Conservation (phyloP, 2,113 vertebrate genomes). For the Proteles cristata region DNA sequence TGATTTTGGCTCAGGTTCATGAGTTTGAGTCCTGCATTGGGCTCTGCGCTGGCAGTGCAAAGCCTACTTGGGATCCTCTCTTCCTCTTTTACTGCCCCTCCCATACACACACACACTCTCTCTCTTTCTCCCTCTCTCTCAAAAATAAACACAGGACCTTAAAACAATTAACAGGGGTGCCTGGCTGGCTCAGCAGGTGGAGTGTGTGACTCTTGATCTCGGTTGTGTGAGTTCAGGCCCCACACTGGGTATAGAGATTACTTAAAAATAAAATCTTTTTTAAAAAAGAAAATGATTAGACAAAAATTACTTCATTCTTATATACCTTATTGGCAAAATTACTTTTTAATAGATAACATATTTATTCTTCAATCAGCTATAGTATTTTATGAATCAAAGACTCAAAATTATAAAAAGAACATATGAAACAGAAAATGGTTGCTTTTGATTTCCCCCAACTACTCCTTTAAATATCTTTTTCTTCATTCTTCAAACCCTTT, state of each 20-base stretch:
- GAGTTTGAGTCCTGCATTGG: neutral
- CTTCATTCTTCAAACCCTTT: neutral
- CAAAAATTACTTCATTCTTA: neutral
- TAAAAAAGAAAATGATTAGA: neutral
- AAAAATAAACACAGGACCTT: too few species aligned
- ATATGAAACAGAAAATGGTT: neutral
- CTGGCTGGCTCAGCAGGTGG: too few species aligned
- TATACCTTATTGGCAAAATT: neutral
- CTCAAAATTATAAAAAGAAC: neutral
- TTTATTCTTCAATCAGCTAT: neutral
- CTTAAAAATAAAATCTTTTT: neutral
- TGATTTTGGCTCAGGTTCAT: neutral
- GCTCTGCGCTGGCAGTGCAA: too few species aligned
- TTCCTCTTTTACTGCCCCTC: too few species aligned
- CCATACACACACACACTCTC: too few species aligned
- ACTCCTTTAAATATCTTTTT: neutral
- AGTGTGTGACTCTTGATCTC: too few species aligned
- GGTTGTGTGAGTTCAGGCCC: too few species aligned
- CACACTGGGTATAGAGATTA: neutral
- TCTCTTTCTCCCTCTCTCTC: too few species aligned
- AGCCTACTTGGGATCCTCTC: too few species aligned
- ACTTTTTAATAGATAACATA: neutral
- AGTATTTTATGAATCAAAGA: neutral
- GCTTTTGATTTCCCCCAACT: neutral
- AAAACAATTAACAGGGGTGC: too few species aligned